phyloP scores from a whole-genome alignment of 2,888 invertebrate genomes.

The Encarsia formosa region DNA sequence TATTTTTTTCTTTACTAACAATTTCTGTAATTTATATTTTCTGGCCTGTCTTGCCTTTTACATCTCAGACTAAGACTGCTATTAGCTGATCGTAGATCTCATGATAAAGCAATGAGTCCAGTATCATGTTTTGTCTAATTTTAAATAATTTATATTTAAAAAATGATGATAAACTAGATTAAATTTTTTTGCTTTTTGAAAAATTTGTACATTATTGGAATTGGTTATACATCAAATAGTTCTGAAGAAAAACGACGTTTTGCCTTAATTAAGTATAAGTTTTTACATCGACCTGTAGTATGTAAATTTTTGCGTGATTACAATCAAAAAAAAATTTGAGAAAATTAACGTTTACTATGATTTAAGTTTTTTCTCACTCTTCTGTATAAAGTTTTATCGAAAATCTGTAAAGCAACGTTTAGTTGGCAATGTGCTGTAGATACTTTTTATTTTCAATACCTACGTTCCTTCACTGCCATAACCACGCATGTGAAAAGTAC shows the following conservation, averaged over 20 bases:
- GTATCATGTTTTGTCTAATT: slow-evolving; percentile 16
- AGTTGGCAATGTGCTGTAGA: slow-evolving; percentile 8
- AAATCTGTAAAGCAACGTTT: slow-evolving; percentile 5
- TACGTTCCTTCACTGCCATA: slow-evolving; percentile 25
- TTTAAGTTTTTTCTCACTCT: background rate
- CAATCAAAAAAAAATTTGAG: background rate
- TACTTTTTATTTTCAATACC: slow-evolving; percentile 18
- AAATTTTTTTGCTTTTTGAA: slow-evolving; percentile 17
- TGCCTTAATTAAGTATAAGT: too few relatives aligned
- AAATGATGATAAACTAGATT: background rate
- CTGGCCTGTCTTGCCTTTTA: slow-evolving; percentile 26
- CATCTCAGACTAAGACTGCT: slow-evolving; percentile 28
- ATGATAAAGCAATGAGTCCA: slow-evolving; percentile 16
- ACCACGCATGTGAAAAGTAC: too few relatives aligned
- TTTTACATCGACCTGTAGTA: too few relatives aligned
- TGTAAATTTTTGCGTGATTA: background rate
- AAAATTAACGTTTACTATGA: background rate
- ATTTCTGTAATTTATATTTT: slow-evolving; percentile 16
- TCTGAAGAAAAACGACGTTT: too few relatives aligned
- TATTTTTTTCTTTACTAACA: too few relatives aligned
- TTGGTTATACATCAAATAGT: too few relatives aligned
- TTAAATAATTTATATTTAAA: slow-evolving; percentile 4
- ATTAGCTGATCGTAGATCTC: slow-evolving; percentile 26
- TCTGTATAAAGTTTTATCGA: background rate
- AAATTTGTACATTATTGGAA: slow-evolving; percentile 9